These are phyloP conservation scores for Synergus japonicus DNA, from an alignment of 2,888 invertebrate genomes.

Conservation along the genomic window DNA sequence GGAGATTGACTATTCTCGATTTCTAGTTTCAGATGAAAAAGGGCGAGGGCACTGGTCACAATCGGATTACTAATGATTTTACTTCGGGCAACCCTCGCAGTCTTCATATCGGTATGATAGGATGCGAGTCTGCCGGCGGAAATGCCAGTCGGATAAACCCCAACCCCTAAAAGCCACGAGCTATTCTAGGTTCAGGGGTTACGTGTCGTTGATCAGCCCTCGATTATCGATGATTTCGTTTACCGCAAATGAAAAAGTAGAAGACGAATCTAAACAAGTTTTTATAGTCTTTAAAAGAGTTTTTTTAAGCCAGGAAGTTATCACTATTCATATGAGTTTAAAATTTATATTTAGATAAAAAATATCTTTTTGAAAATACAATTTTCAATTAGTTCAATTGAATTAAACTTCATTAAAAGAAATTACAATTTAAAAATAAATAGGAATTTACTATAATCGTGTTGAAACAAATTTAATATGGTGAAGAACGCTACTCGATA, in stretches of 20 bases:
- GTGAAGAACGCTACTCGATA: too few relatives aligned
- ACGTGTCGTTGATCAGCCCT: slow-evolving; percentile 66
- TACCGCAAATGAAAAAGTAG: slow-evolving; percentile 62
- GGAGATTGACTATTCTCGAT: neutral
- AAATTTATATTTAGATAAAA: too few relatives aligned
- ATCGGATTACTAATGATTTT: slow-evolving; percentile 74
- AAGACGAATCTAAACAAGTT: slow-evolving; percentile 36
- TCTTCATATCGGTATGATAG: slow-evolving; percentile 71
- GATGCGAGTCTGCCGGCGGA: slow-evolving; percentile 55
- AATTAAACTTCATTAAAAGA: too few relatives aligned
- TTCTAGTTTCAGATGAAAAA: slow-evolving; percentile 23
- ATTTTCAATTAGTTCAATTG: too few relatives aligned
- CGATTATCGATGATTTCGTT: slow-evolving; percentile 71
- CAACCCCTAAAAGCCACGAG: slow-evolving; percentile 52
- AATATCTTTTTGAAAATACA: too few relatives aligned
- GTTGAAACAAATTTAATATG: too few relatives aligned
- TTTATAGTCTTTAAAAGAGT: neutral
- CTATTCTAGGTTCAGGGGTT: slow-evolving; percentile 60
- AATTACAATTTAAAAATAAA: too few relatives aligned
- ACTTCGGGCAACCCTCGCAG: slow-evolving; percentile 66
- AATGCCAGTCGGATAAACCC: slow-evolving; percentile 65
- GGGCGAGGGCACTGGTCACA: slow-evolving; percentile 55
- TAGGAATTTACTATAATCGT: too few relatives aligned
- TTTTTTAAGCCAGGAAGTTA: neutral
- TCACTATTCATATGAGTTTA: too few relatives aligned